Evolutionary conservation across 2,113 vertebrate genomes (phyloP).

Genomic region (Epinephelus moara): DNA sequence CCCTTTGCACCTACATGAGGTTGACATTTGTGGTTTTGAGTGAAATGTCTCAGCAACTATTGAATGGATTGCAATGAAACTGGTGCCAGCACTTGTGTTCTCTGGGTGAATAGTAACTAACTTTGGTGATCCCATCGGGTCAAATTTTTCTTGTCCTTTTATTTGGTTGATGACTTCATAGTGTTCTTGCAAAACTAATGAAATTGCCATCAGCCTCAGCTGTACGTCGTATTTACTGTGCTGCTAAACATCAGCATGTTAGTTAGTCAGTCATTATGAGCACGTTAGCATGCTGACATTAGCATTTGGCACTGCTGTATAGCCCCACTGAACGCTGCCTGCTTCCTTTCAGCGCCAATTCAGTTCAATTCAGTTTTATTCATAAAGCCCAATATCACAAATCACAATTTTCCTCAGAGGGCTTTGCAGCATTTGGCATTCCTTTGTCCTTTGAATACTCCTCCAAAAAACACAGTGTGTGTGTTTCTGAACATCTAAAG

Average conservation of each 20-base stretch:
- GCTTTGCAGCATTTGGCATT: too few species aligned
- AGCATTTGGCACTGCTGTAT: background rate
- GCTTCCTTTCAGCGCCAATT: too few species aligned
- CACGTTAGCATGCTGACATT: background rate
- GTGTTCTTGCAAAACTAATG: background rate
- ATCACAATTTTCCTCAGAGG: too few species aligned
- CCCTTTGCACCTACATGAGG: background rate
- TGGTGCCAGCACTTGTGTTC: background rate
- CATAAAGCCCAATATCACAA: too few species aligned
- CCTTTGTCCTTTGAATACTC: too few species aligned
- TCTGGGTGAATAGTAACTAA: too few species aligned
- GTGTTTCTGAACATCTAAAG: slow-evolving; percentile 1
- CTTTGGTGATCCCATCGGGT: too few species aligned
- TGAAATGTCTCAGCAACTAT: background rate
- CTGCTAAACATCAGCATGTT: background rate
- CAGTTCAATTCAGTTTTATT: too few species aligned
- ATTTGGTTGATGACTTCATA: background rate
- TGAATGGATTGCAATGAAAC: background rate
- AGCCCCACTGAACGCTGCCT: too few species aligned
- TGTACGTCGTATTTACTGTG: background rate
- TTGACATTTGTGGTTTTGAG: background rate
- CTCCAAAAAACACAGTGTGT: too few species aligned
- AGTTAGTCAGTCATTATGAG: background rate
- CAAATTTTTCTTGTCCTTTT: background rate
- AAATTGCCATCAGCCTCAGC: background rate